A percentile compares a stretch with the other conserved stretches of the same genome.
Evolutionary conservation across 1,140 invertebrate genomes (phyloP).

Genomic region (Ceratina japonica): DNA sequence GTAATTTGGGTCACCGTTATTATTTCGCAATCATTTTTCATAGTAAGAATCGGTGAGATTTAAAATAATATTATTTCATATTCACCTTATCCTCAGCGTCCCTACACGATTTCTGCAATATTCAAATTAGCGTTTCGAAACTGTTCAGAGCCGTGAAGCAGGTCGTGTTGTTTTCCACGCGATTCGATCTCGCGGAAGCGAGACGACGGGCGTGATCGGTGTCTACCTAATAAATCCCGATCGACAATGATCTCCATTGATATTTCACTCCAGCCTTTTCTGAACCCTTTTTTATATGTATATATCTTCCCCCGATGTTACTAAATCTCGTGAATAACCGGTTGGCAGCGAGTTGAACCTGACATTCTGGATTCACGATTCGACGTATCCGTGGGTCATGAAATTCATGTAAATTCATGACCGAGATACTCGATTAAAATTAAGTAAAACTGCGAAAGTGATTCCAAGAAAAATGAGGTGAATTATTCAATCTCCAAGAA

Average conservation of each 20-base stretch:
- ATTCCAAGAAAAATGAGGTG: too few relatives aligned
- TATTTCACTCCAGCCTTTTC: background rate
- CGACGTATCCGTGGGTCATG: background rate
- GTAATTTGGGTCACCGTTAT: background rate
- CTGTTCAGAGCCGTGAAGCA: background rate
- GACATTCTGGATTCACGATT: conserved; percentile 15
- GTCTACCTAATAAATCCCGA: background rate
- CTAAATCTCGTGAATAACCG: background rate
- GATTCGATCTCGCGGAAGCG: background rate
- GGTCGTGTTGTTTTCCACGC: background rate
- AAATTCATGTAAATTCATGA: background rate
- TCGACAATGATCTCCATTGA: background rate
- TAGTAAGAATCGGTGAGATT: background rate
- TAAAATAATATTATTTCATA: background rate
- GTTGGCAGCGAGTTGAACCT: conserved; percentile 19
- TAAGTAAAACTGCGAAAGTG: too few relatives aligned
- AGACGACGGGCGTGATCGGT: background rate
- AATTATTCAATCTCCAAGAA: too few relatives aligned
- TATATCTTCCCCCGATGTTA: background rate
- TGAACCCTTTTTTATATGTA: too few relatives aligned
- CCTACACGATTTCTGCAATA: background rate
- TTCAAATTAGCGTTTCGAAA: conserved; percentile 1
- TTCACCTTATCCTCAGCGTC: background rate
- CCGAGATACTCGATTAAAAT: too few relatives aligned
- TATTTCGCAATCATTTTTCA: conserved; percentile 1